Evolutionary conservation across 2,888 invertebrate species (phyloP).

Genomic region (Chloroclystis v-ata): DNA sequence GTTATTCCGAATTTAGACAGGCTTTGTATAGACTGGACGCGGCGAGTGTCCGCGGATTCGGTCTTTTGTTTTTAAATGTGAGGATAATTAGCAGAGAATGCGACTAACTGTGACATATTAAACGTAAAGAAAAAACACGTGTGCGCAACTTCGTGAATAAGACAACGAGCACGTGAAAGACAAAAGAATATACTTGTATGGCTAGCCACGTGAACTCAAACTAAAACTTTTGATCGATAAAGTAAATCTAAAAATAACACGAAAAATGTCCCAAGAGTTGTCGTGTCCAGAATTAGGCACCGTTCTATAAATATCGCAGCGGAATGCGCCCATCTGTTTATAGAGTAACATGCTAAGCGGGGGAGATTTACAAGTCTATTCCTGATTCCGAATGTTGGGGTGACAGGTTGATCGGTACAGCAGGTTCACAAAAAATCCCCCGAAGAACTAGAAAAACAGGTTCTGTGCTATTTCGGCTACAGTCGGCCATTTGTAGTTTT

Average conservation of each 20-base stretch:
- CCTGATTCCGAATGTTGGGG: conserved; percentile 35
- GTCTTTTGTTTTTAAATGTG: neutral
- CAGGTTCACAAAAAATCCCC: conserved; percentile 51
- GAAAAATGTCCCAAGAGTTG: conserved; percentile 37
- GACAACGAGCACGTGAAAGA: neutral
- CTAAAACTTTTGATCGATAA: neutral
- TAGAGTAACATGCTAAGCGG: conserved; percentile 58
- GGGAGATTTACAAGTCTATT: conserved; percentile 57
- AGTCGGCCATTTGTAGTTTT: too few relatives aligned
- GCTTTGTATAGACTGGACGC: conserved; percentile 18
- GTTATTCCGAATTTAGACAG: conserved; percentile 21
- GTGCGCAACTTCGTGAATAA: too few relatives aligned
- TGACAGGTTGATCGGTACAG: conserved; percentile 42
- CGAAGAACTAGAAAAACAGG: neutral
- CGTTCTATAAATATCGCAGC: conserved; percentile 53
- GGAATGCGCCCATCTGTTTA: conserved; percentile 72
- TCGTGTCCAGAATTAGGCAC: conserved; percentile 62
- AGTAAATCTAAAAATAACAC: conserved; percentile 24
- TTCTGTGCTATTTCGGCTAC: too few relatives aligned
- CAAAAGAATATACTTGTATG: too few relatives aligned
- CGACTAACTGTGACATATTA: neutral
- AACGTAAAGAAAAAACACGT: too few relatives aligned
- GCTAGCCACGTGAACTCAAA: too few relatives aligned
- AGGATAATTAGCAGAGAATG: neutral
- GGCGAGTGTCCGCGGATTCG: neutral